These are phyloP conservation scores for Drosophila sulfurigaster DNA, from an alignment of 1,140 invertebrate genomes.

Conservation along the genomic window DNA sequence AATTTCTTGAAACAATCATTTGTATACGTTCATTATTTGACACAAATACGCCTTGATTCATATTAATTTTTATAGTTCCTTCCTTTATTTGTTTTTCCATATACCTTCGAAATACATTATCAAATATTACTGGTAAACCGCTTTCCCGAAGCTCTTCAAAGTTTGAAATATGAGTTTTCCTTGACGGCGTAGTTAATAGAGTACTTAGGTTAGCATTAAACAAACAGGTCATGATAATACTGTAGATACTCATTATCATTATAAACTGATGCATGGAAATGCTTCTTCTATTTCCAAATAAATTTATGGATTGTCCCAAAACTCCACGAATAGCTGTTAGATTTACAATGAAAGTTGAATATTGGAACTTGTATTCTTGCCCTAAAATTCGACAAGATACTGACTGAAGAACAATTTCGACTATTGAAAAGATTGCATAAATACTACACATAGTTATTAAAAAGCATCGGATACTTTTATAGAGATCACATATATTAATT, in stretches of 20 bases:
- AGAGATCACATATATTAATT: conserved; percentile 14
- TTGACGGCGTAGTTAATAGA: conserved; percentile 26
- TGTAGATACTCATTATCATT: conserved; percentile 36
- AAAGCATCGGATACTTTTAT: not conserved
- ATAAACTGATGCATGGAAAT: conserved; percentile 30
- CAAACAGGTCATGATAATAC: conserved; percentile 37
- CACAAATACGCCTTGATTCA: not conserved
- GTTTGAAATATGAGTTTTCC: not conserved
- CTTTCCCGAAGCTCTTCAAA: conserved; percentile 42
- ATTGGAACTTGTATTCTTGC: not conserved
- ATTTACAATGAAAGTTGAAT: conserved; percentile 24
- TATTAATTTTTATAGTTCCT: not conserved
- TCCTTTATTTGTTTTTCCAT: not conserved
- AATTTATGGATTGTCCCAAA: conserved; percentile 32
- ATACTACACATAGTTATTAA: not conserved
- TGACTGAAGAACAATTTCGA: conserved; percentile 18
- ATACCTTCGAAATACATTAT: not conserved
- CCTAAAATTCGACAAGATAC: not conserved
- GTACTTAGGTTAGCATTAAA: conserved; percentile 50
- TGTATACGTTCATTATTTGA: not conserved
- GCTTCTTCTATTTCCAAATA: not conserved
- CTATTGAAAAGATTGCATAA: conserved; percentile 24
- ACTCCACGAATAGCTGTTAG: conserved; percentile 36
- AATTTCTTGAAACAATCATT: not conserved
- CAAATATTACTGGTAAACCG: conserved; percentile 6